These are phyloP conservation scores for Octomys mimax DNA, from an alignment of 2,797 vertebrate genomes.

Conservation along the genomic window DNA sequence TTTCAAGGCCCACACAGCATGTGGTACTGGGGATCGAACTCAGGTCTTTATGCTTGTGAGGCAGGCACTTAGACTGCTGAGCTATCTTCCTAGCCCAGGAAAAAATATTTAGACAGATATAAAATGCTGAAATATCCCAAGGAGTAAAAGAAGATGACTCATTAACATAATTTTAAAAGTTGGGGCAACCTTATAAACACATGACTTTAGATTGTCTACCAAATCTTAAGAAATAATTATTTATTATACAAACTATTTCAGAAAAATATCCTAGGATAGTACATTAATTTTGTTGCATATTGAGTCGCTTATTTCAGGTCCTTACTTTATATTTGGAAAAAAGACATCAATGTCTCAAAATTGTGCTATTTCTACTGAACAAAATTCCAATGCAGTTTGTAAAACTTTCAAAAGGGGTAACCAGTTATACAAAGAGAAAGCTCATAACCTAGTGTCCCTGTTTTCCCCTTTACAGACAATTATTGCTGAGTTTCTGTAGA, in stretches of 20 bases:
- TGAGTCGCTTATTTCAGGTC: not conserved
- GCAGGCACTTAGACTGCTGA: no score
- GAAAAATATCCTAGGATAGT: not conserved
- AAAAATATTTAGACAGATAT: not conserved
- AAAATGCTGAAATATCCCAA: not conserved
- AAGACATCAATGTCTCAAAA: not conserved
- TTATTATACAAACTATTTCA: not conserved
- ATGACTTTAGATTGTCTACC: not conserved
- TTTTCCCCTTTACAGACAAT: not conserved
- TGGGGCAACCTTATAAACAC: not conserved
- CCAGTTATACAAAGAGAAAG: not conserved
- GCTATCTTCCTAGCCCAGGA: not conserved
- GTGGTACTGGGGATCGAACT: no score
- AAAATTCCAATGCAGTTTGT: not conserved
- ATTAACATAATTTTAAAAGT: not conserved
- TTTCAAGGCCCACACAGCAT: no score
- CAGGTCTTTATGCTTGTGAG: no score
- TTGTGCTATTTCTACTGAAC: not conserved
- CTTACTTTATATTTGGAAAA: not conserved
- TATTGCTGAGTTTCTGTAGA: not conserved
- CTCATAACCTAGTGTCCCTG: not conserved
- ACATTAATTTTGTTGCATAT: not conserved
- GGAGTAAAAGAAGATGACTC: not conserved
- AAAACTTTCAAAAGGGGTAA: not conserved
- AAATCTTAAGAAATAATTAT: not conserved